Evolutionary conservation across 1,140 invertebrate genomes (phyloP), one percentile per base, ranked within the genome.

Genomic region (Frieseomelitta varia): DNA sequence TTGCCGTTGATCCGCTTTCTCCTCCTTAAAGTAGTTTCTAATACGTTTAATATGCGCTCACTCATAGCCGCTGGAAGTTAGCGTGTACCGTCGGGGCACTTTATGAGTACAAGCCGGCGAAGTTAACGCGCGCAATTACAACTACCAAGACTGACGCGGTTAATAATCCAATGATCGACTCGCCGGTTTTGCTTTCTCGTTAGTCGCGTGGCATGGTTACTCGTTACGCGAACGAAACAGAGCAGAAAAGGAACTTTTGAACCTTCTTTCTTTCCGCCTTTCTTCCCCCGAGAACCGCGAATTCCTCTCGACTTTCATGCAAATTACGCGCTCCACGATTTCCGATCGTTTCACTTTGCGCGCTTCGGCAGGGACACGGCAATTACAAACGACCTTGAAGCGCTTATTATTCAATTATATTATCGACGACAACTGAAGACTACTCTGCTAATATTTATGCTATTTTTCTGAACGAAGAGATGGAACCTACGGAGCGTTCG

Each of bases 281-380:
- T 8, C 1, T 21, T 34, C 1, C 2, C 8, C 17, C 0, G 3
- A 14, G n/a, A 6, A 17, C 0, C 2, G 2, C 1, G 8, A 1
- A 4, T 19, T 3, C n/a, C 11, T 0, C 17, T 68, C 39, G 24
- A 71, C 21, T 47, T 34, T 17, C 8, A 17, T 47, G 0, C 68
- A 55, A 55, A 55, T 55, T 55, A 17, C 53, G 53, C 53, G 14
- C 53, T 55, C 17, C 10, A 12, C 51, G 14, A 11, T 51, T 51
- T 51, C 53, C 53, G 15, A 53, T 55, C 53, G 53, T 55, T 55
- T 17, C 53, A 55, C 53, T 55, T 55, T 55, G 15, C 53, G 53
- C 53, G 2, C 14, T 15, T 55, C 53, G 53, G 17, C 15, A 4
- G 53, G 12, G 15, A 53, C 53, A 15, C 53, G 15, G 4, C 53